These are phyloP conservation scores for Molothrus ater DNA, from an alignment of 2,797 vertebrate genomes.

Conservation along the genomic window DNA sequence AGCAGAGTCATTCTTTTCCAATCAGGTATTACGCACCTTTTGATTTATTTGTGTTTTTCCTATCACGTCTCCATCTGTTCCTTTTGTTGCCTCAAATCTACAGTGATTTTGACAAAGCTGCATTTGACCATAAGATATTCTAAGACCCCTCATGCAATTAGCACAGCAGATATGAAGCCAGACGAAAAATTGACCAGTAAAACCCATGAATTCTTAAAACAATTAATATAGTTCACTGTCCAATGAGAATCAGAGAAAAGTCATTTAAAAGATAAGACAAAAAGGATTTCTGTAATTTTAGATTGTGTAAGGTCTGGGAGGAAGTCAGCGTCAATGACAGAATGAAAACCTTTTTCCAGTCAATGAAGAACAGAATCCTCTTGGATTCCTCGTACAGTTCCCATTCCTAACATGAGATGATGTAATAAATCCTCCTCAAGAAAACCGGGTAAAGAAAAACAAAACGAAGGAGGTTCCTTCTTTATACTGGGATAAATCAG, in stretches of 20 bases:
- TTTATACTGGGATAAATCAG: neutral
- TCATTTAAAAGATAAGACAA: neutral
- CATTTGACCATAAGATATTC: neutral
- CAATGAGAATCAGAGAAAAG: neutral
- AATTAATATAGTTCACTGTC: neutral
- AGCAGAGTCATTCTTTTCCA: neutral
- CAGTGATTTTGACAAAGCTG: neutral
- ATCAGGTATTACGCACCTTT: neutral
- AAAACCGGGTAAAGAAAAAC: neutral
- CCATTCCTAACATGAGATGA: neutral
- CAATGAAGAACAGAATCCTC: neutral
- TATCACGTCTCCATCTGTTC: fast-evolving
- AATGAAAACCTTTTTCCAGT: neutral
- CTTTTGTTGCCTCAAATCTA: neutral
- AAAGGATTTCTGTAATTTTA: neutral
- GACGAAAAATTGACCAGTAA: neutral
- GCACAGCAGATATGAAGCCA: neutral
- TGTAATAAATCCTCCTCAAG: neutral
- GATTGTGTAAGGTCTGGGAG: neutral
- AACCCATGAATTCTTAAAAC: neutral
- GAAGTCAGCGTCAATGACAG: neutral
- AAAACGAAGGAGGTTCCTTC: neutral
- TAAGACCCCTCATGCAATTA: neutral
- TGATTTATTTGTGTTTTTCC: neutral
- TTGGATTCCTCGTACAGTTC: neutral